A percentile compares a stretch with the other conserved stretches of the same genome.
Evolutionary conservation across 2,888 invertebrate genomes (phyloP).

Genomic region (Agrochola litura): DNA sequence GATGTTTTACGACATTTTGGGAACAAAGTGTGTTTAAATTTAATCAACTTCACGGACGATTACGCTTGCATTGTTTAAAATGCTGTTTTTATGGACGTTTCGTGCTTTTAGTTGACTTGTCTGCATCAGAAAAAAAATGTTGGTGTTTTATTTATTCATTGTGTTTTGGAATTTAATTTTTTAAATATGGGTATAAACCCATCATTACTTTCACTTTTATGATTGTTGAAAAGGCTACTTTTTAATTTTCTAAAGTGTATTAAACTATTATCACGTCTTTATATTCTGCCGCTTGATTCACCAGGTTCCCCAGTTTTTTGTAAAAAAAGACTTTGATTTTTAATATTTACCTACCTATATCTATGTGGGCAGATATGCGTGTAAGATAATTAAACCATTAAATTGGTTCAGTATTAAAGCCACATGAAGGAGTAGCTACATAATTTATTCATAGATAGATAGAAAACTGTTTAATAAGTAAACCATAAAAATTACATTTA

Average conservation of each 20-base stretch:
- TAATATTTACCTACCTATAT: neutral
- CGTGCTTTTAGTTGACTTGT: slow-evolving; percentile 6
- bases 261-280: neutral
- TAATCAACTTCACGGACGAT: slow-evolving; percentile 24
- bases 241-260: no score
- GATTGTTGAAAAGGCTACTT: neutral
- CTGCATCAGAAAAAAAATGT: neutral
- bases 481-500: no score
- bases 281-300: neutral
- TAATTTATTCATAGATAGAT: slow-evolving; percentile 14
- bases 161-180: no score
- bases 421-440: neutral
- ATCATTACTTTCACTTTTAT: neutral
- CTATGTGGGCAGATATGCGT: neutral
- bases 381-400: slow-evolving; percentile 22
- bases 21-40: slow-evolving; percentile 38
- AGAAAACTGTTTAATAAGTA: no score
- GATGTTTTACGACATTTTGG: slow-evolving; percentile 45
- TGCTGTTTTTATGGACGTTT: slow-evolving; percentile 24
- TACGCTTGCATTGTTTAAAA: slow-evolving; percentile 40
- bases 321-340: neutral
- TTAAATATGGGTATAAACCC: neutral
- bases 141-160: slow-evolving; percentile 4
- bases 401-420: slow-evolving; percentile 1
- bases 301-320: neutral